phyloP scores from a whole-genome alignment of 2,113 vertebrate genomes.

The Antigone vipio region DNA sequence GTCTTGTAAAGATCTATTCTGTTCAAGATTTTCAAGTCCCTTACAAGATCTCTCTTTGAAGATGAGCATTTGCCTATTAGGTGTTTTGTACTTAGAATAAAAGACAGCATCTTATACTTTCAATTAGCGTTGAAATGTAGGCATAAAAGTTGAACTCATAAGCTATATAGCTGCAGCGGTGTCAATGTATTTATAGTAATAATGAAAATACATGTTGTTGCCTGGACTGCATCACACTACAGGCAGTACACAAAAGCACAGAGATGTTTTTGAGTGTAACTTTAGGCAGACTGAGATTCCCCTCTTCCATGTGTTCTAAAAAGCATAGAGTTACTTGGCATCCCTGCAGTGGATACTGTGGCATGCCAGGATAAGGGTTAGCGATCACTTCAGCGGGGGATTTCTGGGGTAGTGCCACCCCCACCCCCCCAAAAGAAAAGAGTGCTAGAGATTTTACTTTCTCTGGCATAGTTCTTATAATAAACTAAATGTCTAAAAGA shows the following conservation, averaged over 20 bases:
- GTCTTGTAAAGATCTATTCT: background rate
- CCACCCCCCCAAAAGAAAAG: too few relatives aligned
- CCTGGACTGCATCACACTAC: background rate
- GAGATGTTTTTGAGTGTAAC: background rate
- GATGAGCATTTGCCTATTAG: background rate
- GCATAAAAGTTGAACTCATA: background rate
- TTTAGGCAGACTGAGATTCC: background rate
- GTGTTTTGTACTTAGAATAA: background rate
- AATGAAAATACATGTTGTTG: too few relatives aligned
- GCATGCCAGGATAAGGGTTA: background rate
- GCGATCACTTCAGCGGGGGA: background rate
- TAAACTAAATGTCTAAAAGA: background rate
- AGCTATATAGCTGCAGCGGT: background rate
- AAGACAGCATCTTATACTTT: background rate
- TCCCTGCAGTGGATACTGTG: background rate
- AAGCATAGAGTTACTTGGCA: fast-evolving
- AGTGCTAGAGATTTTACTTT: background rate
- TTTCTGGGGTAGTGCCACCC: too few relatives aligned
- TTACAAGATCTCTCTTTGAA: background rate
- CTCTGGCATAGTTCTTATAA: background rate
- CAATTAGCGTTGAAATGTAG: background rate
- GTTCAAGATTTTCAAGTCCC: background rate
- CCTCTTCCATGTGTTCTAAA: background rate
- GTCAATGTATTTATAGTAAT: background rate
- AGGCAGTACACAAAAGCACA: background rate